Conservation (phyloP, 2,113 vertebrate genomes). For the Cygnus buccinator region DNA sequence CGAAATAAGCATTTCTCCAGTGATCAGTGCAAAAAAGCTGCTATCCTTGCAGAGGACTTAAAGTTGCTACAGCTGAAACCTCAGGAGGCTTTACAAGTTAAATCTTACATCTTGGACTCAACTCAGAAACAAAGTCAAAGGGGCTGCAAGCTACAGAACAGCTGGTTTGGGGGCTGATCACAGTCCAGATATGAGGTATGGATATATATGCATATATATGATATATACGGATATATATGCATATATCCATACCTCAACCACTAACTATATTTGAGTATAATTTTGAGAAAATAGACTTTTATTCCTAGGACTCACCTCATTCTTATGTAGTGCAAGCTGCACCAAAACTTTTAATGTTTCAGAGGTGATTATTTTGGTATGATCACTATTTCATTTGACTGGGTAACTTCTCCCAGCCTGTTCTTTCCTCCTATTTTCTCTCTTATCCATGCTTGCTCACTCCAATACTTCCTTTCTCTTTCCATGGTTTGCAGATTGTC, state of each 20-base stretch:
- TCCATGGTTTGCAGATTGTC: background rate
- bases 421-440: background rate
- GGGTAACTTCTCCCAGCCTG: background rate
- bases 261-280: background rate
- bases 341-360: background rate
- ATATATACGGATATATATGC: too few species aligned
- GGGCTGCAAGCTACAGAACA: background rate
- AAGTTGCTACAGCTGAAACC: background rate
- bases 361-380: background rate
- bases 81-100: background rate
- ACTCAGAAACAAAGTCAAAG: background rate
- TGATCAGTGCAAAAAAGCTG: background rate
- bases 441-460: background rate
- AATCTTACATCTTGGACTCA: background rate
- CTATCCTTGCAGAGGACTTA: background rate
- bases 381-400: background rate
- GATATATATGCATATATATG: too few species aligned
- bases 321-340: background rate
- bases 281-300: background rate
- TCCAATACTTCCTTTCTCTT: background rate
- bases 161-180: accelerated
- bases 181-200: background rate
- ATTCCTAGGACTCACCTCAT: background rate
- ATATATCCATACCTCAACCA: background rate
- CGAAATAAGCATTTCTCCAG: background rate